Conservation (phyloP, 2,888 invertebrate genomes). For the Clitarchus hookeri region DNA sequence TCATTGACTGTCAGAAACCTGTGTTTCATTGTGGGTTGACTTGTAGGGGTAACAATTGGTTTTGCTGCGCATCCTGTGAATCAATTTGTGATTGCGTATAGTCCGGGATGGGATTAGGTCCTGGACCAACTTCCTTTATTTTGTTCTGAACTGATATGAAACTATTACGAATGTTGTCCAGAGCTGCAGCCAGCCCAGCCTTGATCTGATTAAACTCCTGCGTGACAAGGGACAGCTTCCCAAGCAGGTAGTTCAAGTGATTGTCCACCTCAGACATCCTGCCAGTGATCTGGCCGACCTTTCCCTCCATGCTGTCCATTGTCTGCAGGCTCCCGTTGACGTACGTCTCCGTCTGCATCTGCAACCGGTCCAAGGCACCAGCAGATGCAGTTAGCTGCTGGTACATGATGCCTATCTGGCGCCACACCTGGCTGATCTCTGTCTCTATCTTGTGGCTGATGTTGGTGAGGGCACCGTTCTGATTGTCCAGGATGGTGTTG, state of each 20-base stretch:
- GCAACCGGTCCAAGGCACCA: constrained; percentile 72
- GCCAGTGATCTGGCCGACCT: constrained; percentile 76
- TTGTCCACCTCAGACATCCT: constrained; percentile 78
- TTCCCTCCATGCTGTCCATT: constrained; percentile 78
- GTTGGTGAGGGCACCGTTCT: constrained; percentile 72
- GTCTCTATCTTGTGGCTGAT: constrained; percentile 76
- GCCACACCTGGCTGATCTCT: constrained; percentile 85
- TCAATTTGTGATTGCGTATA: constrained; percentile 43
- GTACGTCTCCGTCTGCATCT: constrained; percentile 77
- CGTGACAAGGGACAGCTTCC: constrained; percentile 76
- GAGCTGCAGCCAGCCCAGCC: constrained; percentile 70
- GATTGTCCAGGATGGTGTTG: constrained; percentile 69
- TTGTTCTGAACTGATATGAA: constrained; percentile 65
- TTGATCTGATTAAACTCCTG: constrained; percentile 86
- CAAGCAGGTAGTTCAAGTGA: constrained; percentile 81
- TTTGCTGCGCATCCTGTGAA: constrained; percentile 24
- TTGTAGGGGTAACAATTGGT: constrained; percentile 30
- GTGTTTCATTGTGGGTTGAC: not conserved
- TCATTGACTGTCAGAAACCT: not conserved
- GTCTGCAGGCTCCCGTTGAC: constrained; percentile 77
- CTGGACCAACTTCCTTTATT: constrained; percentile 53
- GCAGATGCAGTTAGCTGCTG: constrained; percentile 79
- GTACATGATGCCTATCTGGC: constrained; percentile 88
- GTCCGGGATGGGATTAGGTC: constrained; percentile 55
- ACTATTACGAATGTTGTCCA: constrained; percentile 71